Base-by-base conservation (phyloP, 2,888 invertebrate genomes). In the Drosophila seclusa region DNA sequence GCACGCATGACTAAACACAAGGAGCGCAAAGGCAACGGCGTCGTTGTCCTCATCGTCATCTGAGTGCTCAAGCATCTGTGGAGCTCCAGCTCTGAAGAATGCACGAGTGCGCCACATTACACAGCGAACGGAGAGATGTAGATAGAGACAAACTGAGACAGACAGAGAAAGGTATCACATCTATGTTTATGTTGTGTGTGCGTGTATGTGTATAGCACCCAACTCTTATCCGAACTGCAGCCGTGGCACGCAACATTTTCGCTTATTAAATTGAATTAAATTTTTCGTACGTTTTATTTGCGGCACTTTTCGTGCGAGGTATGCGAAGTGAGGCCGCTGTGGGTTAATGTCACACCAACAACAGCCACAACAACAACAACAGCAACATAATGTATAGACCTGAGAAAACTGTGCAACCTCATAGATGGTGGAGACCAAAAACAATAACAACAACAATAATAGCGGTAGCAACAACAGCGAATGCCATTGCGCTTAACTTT, bases 191-290 rank as follows among this genome's bases (percentile, higher is more conserved):
- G 73, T 52, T 66, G 55, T 42, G 49, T 34, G 21, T 42, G 27
- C 42, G 36, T 38, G 27, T 49, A 31, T 54, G 75, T 53, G 18
- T 64, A 45, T 34, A 45, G 68, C 45, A 63, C 27, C 62, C 57
- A 62, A 63, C 54, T 59, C 48, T 61, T 48, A 40, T 42, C 40
- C 73, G 32, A 80, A 77, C 68, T 69, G 71, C 68, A 68, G 79
- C 72, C 67, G 55, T 72, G 89, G 88, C 90, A 87, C 87, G 90
- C 87, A 89, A 89, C 87, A 89, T 81, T 83, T 87, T 88, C 88
- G 90, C 89, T 85, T 87, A 87, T 87, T 89, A 87, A 90, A 87
- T 87, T 88, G 85, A 88, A 90, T 90, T 86, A 90, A 87, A 90
- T 89, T 89, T 84, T 87, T 89, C 89, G 90, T 89, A 87, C 86